Evolutionary conservation across 2,113 vertebrate genomes (phyloP).

Genomic region (Phaethon lepturus): DNA sequence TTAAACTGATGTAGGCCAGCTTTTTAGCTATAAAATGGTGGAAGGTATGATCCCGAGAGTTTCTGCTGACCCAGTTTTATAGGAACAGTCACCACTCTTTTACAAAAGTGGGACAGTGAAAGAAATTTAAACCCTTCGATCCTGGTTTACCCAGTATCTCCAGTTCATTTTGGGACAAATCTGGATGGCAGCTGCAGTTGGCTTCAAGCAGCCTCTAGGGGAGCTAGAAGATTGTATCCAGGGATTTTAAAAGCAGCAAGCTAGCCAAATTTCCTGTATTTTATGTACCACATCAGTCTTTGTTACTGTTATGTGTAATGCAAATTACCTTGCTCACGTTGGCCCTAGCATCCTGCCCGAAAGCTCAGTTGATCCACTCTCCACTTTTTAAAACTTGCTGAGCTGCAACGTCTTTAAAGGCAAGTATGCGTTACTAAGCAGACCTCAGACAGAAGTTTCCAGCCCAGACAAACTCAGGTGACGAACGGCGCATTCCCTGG

Average conservation of each 20-base stretch:
- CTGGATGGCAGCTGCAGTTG: background rate
- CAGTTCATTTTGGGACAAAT: background rate
- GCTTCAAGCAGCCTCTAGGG: slow-evolving; percentile 44
- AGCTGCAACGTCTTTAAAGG: background rate
- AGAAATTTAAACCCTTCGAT: background rate
- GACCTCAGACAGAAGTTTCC: background rate
- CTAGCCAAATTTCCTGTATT: background rate
- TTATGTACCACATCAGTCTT: background rate
- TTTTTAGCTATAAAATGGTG: slow-evolving; percentile 26
- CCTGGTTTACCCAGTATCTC: background rate
- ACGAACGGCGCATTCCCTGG: background rate
- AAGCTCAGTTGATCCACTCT: background rate
- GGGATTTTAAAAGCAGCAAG: background rate
- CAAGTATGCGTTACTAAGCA: background rate
- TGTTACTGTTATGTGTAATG: background rate
- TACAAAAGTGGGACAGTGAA: slow-evolving; percentile 1
- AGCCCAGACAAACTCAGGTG: background rate
- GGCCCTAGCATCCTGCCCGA: background rate
- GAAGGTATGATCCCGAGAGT: slow-evolving; percentile 1
- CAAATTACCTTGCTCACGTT: background rate
- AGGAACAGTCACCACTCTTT: background rate
- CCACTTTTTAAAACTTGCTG: background rate
- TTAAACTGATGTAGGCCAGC: slow-evolving; percentile 25
- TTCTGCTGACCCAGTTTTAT: slow-evolving; percentile 33
- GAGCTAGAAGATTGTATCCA: slow-evolving; percentile 37